Percentiles rank a stretch among this genome's conserved stretches.
These are phyloP conservation scores for Zygaena filipendulae DNA, from an alignment of 2,888 invertebrate species.

Conservation along the genomic window DNA sequence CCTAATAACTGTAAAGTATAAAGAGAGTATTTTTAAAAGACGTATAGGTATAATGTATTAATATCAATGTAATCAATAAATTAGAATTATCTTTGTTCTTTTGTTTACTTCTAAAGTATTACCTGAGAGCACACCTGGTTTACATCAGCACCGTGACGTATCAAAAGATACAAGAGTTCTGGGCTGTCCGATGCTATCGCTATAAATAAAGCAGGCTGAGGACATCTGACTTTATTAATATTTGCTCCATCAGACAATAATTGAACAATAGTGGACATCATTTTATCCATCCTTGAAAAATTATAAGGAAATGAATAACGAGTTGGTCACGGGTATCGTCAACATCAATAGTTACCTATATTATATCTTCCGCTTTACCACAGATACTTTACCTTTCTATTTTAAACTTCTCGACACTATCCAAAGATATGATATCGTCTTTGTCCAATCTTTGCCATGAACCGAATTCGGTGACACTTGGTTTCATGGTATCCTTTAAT, in stretches of 20 bases:
- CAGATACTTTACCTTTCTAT: constrained; percentile 30
- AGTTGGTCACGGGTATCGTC: too few relatives aligned
- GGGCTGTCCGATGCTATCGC: constrained; percentile 29
- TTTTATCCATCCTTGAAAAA: constrained; percentile 36
- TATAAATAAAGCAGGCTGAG: constrained; percentile 38
- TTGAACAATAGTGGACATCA: constrained; percentile 32
- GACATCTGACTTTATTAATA: constrained; percentile 35
- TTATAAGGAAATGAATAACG: too few relatives aligned
- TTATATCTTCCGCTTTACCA: too few relatives aligned
- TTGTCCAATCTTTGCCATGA: constrained; percentile 22
- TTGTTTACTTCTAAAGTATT: too few relatives aligned
- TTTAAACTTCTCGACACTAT: constrained; percentile 24
- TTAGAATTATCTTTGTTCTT: too few relatives aligned
- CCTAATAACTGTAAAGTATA: too few relatives aligned
- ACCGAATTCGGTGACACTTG: constrained; percentile 16
- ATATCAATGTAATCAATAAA: not conserved
- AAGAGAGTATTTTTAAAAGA: constrained; percentile 26
- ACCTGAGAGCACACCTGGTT: constrained; percentile 39
- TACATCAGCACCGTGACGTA: constrained; percentile 35
- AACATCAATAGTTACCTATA: too few relatives aligned
- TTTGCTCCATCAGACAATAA: constrained; percentile 39
- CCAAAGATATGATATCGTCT: constrained; percentile 21
- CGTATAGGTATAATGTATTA: not conserved
- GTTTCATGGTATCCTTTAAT: constrained; percentile 27
- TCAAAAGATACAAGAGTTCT: constrained; percentile 30